Conservation (phyloP, 2,888 invertebrate species). For the Aspidiotus destructor region DNA sequence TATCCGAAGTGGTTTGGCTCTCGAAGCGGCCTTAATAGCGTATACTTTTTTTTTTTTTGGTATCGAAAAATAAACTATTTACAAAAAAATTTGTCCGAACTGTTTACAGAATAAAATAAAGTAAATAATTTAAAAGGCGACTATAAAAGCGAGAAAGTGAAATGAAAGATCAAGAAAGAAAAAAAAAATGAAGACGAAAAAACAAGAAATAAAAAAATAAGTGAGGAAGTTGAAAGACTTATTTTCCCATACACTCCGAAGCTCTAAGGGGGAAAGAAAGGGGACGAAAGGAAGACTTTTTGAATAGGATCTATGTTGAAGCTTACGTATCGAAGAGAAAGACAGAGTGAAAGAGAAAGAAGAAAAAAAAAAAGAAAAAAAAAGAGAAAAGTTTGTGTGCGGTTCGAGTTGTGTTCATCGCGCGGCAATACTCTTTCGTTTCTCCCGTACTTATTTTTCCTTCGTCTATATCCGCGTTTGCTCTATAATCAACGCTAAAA, state of each 20-base stretch:
- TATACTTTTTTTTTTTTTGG: no score
- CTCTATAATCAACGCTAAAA: conserved; percentile 33
- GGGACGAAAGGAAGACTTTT: conserved; percentile 1
- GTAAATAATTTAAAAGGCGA: conserved; percentile 8
- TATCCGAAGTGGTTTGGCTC: no score
- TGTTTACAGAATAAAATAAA: conserved; percentile 18
- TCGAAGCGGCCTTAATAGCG: no score
- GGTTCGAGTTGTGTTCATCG: conserved; percentile 6
- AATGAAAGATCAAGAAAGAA: neutral
- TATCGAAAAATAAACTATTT: neutral
- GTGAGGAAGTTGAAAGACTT: conserved; percentile 21
- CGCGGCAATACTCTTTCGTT: neutral
- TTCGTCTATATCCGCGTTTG: conserved; percentile 7
- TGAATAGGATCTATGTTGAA: conserved; percentile 12
- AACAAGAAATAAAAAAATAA: neutral
- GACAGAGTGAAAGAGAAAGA: no score
- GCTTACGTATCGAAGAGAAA: neutral
- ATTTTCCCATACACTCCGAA: conserved; percentile 6
- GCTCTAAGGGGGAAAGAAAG: conserved; percentile 12
- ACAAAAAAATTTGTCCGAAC: conserved; percentile 1
- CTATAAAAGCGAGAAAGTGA: neutral
- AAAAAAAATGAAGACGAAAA: conserved; percentile 1
- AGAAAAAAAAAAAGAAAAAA: neutral
- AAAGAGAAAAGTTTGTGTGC: neutral
- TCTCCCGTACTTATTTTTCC: conserved; percentile 1